Base-by-base conservation (phyloP, 2,113 vertebrate species). In the Ceyx margarethae region DNA sequence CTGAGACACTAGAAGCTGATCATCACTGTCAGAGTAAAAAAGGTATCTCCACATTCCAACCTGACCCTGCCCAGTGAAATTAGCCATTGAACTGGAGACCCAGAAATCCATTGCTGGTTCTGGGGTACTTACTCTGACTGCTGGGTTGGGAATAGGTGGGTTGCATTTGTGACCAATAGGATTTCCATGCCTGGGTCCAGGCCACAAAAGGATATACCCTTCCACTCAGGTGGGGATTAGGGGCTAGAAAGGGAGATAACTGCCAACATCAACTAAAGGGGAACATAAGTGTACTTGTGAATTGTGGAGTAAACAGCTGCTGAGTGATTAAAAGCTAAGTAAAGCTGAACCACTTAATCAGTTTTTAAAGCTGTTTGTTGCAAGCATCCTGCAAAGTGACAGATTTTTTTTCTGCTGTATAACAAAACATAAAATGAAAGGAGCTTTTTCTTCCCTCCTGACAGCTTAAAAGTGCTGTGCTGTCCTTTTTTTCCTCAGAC, bases 291-390 rank as follows among this genome's bases (percentile, higher is more conserved):
- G 62, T 66, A 93, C 46, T 43, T 77, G 62, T 85, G 67, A 93
- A 81, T 71, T 74, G 75, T 74, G 81, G 40, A 73, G 86, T 90
- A 96, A 96, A 96, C 84, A 93, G 72, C 72, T 96, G 95, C 84
- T 71, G 92, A 86, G 86, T 94, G 94, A 96, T 94, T 97, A 96
- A 96, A 91, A 88, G 76, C 82, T 81, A 93, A 96, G 92, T 93
- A 93, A 96, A 95, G 51, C 26, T 37, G 90, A 97, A 95, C 78
- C 37, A 85, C 77, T 97, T 94, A 90, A 81, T 95, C 85, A 64
- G 71, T 90, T 95, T 96, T 92, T 81, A 90, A 94, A 95, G 89
- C 85, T 93, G 87, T 96, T 97, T 92, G 72, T 96, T 97, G 90
- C 65, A 81, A 66, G 71, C 76, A 89, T 89, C 80, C 89, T 96